Conservation (phyloP, 2,113 vertebrate species). For the Aphyosemion australe region DNA sequence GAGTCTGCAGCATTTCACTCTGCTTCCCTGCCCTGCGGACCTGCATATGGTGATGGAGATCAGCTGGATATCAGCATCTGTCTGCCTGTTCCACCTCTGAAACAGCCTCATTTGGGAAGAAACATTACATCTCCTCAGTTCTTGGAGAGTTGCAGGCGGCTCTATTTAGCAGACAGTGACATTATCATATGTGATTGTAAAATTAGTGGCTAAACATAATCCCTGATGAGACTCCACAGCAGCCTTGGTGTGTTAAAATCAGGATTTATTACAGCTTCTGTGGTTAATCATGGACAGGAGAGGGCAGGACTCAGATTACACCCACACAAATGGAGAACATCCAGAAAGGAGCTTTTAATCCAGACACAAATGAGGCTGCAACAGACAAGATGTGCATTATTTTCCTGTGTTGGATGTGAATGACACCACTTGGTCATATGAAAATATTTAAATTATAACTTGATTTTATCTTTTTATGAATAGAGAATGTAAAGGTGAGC, state of each 20-base stretch:
- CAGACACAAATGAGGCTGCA: too few relatives aligned
- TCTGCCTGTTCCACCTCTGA: constrained; percentile 28
- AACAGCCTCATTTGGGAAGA: constrained; percentile 13
- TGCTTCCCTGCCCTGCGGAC: constrained; percentile 46
- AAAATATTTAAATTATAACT: too few relatives aligned
- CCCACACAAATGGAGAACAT: background rate
- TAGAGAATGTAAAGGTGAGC: too few relatives aligned
- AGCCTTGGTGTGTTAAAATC: background rate
- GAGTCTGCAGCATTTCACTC: constrained; percentile 30
- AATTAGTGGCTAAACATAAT: background rate
- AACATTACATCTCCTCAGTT: constrained; percentile 19
- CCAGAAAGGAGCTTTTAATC: too few relatives aligned
- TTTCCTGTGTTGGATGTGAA: too few relatives aligned
- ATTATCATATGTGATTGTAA: background rate
- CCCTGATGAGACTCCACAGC: background rate
- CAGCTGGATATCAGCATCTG: background rate
- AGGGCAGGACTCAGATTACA: background rate
- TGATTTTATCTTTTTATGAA: too few relatives aligned
- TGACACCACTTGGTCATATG: too few relatives aligned
- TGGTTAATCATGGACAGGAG: background rate
- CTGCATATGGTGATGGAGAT: constrained; percentile 11
- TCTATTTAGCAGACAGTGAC: background rate
- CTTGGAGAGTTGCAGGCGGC: background rate
- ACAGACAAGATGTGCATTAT: too few relatives aligned
- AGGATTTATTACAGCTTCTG: background rate